A percentile compares a stretch with the other conserved stretches of the same genome.
Evolutionary conservation across 2,797 vertebrate species (phyloP).

Genomic region (Sebastes matsubarae): DNA sequence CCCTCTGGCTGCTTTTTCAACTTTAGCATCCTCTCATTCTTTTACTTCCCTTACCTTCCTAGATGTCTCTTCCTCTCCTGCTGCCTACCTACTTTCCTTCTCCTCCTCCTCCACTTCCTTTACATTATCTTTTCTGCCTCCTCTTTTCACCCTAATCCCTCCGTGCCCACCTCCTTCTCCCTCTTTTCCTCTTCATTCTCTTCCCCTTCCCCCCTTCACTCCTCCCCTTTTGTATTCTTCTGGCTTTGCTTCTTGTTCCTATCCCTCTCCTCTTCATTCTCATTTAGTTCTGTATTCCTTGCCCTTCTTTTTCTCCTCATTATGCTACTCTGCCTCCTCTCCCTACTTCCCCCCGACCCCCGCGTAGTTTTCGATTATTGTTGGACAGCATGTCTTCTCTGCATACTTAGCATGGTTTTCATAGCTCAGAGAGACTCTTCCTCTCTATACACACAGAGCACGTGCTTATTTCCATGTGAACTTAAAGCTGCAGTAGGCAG

Average conservation of each 20-base stretch:
- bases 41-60: not conserved
- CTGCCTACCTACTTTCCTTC: not conserved
- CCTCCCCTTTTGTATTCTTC: slow-evolving; percentile 30
- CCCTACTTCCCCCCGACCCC: not conserved
- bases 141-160: not conserved
- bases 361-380: slow-evolving; percentile 16
- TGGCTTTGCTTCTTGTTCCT: not conserved
- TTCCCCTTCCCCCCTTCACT: slow-evolving; percentile 9
- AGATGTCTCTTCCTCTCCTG: not conserved
- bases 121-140: not conserved
- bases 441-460: not conserved
- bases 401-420: slow-evolving; percentile 53
- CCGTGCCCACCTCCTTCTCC: not conserved
- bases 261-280: not conserved
- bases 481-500: not conserved
- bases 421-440: slow-evolving; percentile 23
- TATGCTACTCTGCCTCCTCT: slow-evolving; percentile 9
- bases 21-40: not conserved
- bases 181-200: not conserved
- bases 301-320: slow-evolving; percentile 12
- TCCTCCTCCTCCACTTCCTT: not conserved
- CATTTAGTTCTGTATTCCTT: not conserved
- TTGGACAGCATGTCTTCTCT: slow-evolving; percentile 9
- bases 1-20: not conserved
- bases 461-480: not conserved